A percentile compares a stretch with the other conserved stretches of the same genome.
phyloP scores from a whole-genome alignment of 2,888 invertebrate genomes.

The Philonicus albiceps region DNA sequence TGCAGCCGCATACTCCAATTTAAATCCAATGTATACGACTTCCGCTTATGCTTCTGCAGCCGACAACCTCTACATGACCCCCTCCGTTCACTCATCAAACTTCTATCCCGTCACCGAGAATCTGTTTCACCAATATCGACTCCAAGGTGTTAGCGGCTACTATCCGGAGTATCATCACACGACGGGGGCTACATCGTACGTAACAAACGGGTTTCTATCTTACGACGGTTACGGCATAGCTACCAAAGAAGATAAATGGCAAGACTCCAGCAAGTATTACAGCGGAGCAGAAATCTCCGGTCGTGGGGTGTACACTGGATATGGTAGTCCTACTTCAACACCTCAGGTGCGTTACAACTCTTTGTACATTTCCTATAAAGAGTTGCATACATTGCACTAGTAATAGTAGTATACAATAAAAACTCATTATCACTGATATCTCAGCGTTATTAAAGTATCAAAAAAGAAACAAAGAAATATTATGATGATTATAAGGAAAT shows the following conservation, averaged over 20 bases:
- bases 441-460: no score
- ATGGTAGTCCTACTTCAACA: slow-evolving; percentile 62
- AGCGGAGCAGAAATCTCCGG: slow-evolving; percentile 65
- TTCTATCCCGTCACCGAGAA: slow-evolving; percentile 83
- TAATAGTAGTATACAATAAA: no score
- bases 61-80: slow-evolving; percentile 64
- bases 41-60: slow-evolving; percentile 78
- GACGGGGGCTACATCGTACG: slow-evolving; percentile 71
- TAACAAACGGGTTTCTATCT: slow-evolving; percentile 81
- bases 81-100: slow-evolving; percentile 71
- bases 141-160: slow-evolving; percentile 77
- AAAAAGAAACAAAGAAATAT: no score
- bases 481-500: no score
- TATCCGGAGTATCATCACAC: slow-evolving; percentile 81
- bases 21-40: slow-evolving; percentile 78
- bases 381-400: background rate
- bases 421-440: no score
- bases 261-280: slow-evolving; percentile 65
- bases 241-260: slow-evolving; percentile 64
- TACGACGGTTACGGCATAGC: slow-evolving; percentile 68
- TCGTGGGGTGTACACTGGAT: slow-evolving; percentile 59
- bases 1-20: slow-evolving; percentile 81
- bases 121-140: slow-evolving; percentile 88
- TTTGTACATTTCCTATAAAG: background rate
- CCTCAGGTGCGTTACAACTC: slow-evolving; percentile 56